Conservation (phyloP, 2,888 invertebrate genomes). For the Punctoribates punctum region DNA sequence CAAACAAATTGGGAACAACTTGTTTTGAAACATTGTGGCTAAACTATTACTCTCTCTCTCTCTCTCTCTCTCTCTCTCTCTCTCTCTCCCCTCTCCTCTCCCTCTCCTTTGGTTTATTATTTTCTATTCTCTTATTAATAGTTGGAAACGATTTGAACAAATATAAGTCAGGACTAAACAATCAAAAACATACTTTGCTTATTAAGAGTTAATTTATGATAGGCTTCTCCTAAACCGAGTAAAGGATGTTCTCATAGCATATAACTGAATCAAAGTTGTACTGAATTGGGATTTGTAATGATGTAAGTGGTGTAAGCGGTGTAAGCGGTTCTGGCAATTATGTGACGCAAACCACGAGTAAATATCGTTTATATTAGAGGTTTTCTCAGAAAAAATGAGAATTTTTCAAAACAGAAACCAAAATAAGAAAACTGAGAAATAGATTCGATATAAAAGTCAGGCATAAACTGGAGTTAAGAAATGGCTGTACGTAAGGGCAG, state of each 20-base stretch:
- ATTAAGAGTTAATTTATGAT: conserved; percentile 22
- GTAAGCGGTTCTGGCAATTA: conserved; percentile 3
- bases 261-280: not conserved
- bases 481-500: not conserved
- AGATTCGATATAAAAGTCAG: not conserved
- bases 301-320: too few species aligned
- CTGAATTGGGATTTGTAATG: not conserved
- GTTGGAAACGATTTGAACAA: not conserved
- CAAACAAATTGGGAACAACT: conserved; percentile 24
- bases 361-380: not conserved
- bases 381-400: too few species aligned
- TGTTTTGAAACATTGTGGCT: not conserved
- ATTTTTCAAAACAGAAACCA: too few species aligned
- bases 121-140: too few species aligned
- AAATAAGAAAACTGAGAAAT: too few species aligned
- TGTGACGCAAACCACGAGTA: not conserved
- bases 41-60: not conserved
- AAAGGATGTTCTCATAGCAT: too few species aligned
- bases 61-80: conserved; percentile 11
- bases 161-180: not conserved
- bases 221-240: not conserved
- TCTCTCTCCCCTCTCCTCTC: not conserved
- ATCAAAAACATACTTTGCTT: conserved; percentile 17
- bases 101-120: not conserved
- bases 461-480: not conserved